Evolutionary conservation across 2,888 invertebrate genomes (phyloP).

Genomic region (Athetis lepigone): DNA sequence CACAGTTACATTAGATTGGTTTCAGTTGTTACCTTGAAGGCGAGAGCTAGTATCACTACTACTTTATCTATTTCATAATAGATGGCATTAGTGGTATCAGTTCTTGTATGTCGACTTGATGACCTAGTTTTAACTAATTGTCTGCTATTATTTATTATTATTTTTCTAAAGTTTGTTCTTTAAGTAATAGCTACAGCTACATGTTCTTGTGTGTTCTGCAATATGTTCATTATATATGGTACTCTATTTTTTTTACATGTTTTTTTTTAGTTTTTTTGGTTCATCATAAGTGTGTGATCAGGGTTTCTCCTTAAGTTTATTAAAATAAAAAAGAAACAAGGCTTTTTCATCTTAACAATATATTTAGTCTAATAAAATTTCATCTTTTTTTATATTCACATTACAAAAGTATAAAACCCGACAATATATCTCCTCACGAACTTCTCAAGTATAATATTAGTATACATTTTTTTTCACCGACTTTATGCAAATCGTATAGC

Average conservation of each 20-base stretch:
- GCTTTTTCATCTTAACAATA: slow-evolving; percentile 32
- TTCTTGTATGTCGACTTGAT: slow-evolving; percentile 11
- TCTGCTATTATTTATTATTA: no score
- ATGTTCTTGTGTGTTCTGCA: slow-evolving; percentile 8
- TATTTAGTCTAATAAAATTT: slow-evolving; percentile 44
- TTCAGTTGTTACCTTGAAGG: neutral
- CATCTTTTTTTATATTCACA: slow-evolving; percentile 46
- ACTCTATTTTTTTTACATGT: neutral
- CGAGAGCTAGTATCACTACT: neutral
- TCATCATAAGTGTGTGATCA: neutral
- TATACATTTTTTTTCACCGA: slow-evolving; percentile 37
- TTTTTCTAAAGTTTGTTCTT: no score
- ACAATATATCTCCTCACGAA: slow-evolving; percentile 49
- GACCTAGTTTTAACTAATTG: slow-evolving; percentile 15
- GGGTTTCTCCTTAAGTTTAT: neutral
- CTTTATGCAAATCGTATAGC: slow-evolving; percentile 41
- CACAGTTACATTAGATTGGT: no score
- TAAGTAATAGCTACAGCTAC: no score
- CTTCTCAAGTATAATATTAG: slow-evolving; percentile 30
- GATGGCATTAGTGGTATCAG: slow-evolving; percentile 30
- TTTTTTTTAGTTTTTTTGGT: slow-evolving; percentile 10
- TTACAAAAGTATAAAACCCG: slow-evolving; percentile 62
- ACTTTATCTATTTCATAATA: slow-evolving; percentile 35
- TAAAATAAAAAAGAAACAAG: slow-evolving; percentile 32
- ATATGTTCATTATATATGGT: slow-evolving; percentile 1